Percentiles rank a stretch among this genome's conserved stretches.
phyloP scores from a whole-genome alignment of 2,888 invertebrate species.

The Ramazzottius varieornatus region DNA sequence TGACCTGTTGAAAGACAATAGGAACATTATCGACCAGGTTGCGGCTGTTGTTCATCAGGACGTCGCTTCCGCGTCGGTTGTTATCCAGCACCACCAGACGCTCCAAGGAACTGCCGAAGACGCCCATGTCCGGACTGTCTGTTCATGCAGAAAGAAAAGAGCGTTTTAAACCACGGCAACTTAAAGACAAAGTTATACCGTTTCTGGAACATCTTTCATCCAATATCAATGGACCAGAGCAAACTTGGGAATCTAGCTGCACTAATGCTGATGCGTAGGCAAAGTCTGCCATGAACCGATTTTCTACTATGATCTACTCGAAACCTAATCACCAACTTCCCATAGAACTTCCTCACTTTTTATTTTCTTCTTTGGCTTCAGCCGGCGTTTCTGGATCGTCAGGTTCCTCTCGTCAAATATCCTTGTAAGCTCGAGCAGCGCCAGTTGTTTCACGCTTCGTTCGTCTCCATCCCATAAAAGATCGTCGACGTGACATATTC shows the following conservation, averaged over 20 bases:
- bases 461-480: background rate
- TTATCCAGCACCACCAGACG: background rate
- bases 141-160: background rate
- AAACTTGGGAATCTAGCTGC: too few relatives aligned
- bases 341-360: too few relatives aligned
- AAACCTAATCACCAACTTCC: background rate
- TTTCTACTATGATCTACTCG: too few relatives aligned
- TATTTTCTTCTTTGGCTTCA: background rate
- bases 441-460: background rate
- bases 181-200: background rate
- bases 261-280: too few relatives aligned
- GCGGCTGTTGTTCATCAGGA: background rate
- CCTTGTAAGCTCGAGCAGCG: background rate
- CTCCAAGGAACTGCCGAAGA: background rate
- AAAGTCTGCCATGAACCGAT: too few relatives aligned
- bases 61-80: background rate
- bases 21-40: background rate
- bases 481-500: background rate
- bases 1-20: constrained; percentile 1
- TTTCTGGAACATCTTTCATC: background rate
- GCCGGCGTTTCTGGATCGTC: background rate
- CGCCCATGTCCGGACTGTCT: background rate
- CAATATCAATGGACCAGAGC: background rate
- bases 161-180: too few relatives aligned
- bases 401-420: background rate